Percentiles rank a stretch among this genome's conserved stretches.
Evolutionary conservation across 2,113 vertebrate genomes (phyloP).

Genomic region (Pterophyllum scalare): DNA sequence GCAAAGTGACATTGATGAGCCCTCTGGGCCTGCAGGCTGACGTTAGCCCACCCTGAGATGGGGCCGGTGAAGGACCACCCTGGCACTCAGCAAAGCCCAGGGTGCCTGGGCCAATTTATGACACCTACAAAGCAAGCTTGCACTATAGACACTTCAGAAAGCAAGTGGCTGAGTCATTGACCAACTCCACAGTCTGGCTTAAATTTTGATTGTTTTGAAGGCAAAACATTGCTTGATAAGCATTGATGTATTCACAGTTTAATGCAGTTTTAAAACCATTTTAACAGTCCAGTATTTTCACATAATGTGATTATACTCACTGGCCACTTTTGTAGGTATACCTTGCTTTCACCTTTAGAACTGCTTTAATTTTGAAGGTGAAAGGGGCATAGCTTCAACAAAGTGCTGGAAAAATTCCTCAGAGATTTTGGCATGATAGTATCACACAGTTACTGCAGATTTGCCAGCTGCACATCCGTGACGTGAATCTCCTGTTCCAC

Average conservation of each 20-base stretch:
- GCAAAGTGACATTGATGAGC: constrained; percentile 71
- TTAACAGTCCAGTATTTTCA: neutral
- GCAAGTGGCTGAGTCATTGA: constrained; percentile 43
- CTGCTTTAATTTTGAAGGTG: neutral
- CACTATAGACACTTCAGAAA: constrained; percentile 55
- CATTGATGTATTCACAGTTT: neutral
- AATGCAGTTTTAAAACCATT: neutral
- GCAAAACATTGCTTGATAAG: constrained; percentile 8
- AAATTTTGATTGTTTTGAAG: constrained; percentile 1
- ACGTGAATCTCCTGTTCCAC: neutral
- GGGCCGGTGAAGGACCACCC: constrained; percentile 75
- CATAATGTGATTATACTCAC: neutral
- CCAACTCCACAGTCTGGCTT: constrained; percentile 16
- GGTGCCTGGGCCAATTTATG: constrained; percentile 71
- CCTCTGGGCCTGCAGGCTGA: constrained; percentile 61
- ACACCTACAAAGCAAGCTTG: constrained; percentile 56
- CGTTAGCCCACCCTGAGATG: constrained; percentile 72
- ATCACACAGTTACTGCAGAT: neutral
- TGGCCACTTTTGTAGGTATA: neutral
- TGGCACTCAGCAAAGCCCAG: constrained; percentile 50
- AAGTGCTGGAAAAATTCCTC: neutral
- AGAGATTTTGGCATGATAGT: neutral
- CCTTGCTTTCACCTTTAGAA: neutral
- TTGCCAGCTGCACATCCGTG: neutral
- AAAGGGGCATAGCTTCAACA: neutral